phyloP scores from a whole-genome alignment of 2,888 invertebrate species.

The Eupithecia subfuscata region DNA sequence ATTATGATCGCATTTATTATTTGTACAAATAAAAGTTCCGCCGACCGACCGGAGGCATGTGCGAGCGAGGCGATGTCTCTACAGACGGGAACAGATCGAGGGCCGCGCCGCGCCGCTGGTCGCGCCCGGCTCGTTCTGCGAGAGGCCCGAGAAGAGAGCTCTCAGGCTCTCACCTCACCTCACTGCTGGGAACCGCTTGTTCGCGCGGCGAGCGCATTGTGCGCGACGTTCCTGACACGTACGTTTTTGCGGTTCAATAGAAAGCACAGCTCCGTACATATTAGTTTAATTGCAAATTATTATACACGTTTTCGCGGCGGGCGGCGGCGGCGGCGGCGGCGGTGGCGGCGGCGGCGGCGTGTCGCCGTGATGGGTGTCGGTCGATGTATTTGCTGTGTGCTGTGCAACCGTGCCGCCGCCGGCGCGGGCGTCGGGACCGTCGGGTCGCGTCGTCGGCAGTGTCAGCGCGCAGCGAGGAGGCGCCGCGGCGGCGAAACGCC shows the following conservation, averaged over 20 bases:
- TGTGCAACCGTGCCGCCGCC: not conserved
- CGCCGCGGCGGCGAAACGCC: not conserved
- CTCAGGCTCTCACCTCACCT: too few species aligned
- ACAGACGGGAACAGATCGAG: slow-evolving; percentile 23
- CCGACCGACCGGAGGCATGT: slow-evolving; percentile 14
- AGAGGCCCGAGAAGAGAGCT: slow-evolving; percentile 33
- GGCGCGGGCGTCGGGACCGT: too few species aligned
- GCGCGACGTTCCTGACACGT: slow-evolving; percentile 38
- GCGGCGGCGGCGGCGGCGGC: slow-evolving; percentile 30
- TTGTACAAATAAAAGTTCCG: too few species aligned
- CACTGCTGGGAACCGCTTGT: slow-evolving; percentile 58
- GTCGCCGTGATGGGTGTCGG: slow-evolving; percentile 26
- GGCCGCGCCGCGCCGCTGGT: slow-evolving; percentile 14
- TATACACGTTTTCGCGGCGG: slow-evolving; percentile 48
- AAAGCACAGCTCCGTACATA: slow-evolving; percentile 42
- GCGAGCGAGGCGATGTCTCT: not conserved
- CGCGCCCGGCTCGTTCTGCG: slow-evolving; percentile 23
- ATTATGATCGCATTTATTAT: too few species aligned
- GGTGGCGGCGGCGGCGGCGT: slow-evolving; percentile 32
- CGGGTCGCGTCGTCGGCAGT: not conserved
- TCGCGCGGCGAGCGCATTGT: slow-evolving; percentile 44
- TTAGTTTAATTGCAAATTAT: slow-evolving; percentile 51
- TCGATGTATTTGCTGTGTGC: slow-evolving; percentile 14
- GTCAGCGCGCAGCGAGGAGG: slow-evolving; percentile 13
- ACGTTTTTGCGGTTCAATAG: slow-evolving; percentile 53